These are phyloP conservation scores for Ennomos quercinarius DNA, from an alignment of 2,888 invertebrate species.

Conservation along the genomic window DNA sequence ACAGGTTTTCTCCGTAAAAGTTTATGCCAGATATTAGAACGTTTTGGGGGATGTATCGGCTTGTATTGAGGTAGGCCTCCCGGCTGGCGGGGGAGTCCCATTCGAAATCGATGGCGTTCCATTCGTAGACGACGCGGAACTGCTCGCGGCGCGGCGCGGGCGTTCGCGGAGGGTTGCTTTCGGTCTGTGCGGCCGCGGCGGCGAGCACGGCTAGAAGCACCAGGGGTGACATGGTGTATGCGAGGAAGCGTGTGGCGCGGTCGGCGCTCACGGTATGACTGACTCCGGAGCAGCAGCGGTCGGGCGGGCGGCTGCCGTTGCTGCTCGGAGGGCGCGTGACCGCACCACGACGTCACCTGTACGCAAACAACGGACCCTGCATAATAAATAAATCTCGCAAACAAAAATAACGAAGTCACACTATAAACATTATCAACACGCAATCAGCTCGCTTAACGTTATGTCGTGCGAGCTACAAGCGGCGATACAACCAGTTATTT, in stretches of 20 bases:
- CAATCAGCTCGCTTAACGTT: conserved; percentile 36
- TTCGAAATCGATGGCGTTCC: conserved; percentile 89
- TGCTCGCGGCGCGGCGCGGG: conserved; percentile 76
- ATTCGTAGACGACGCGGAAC: conserved; percentile 90
- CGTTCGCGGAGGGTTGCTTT: conserved; percentile 57
- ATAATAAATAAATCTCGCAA: conserved; percentile 43
- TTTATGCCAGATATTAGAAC: conserved; percentile 89
- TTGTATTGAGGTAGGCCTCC: conserved; percentile 81
- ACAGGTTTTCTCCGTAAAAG: conserved; percentile 88
- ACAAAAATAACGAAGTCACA: conserved; percentile 43
- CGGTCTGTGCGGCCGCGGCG: conserved; percentile 74
- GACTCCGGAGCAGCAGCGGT: conserved; percentile 57
- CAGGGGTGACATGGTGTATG: conserved; percentile 64
- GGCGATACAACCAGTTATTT: conserved; percentile 18
- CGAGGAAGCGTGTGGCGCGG: conserved; percentile 67
- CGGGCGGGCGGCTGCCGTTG: conserved; percentile 42
- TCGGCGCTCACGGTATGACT: conserved; percentile 70
- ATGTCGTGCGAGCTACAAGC: conserved; percentile 25
- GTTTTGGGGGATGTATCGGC: conserved; percentile 88
- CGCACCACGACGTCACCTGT: conserved; percentile 54
- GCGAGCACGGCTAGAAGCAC: conserved; percentile 65
- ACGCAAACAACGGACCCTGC: conserved; percentile 57
- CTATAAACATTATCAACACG: conserved; percentile 44
- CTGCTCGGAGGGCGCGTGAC: conserved; percentile 56
- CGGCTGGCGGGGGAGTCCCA: conserved; percentile 87